Percentiles rank a stretch among this genome's conserved stretches.
Conservation (phyloP, 2,888 invertebrate genomes). For the Holacanthella duospinosa region DNA sequence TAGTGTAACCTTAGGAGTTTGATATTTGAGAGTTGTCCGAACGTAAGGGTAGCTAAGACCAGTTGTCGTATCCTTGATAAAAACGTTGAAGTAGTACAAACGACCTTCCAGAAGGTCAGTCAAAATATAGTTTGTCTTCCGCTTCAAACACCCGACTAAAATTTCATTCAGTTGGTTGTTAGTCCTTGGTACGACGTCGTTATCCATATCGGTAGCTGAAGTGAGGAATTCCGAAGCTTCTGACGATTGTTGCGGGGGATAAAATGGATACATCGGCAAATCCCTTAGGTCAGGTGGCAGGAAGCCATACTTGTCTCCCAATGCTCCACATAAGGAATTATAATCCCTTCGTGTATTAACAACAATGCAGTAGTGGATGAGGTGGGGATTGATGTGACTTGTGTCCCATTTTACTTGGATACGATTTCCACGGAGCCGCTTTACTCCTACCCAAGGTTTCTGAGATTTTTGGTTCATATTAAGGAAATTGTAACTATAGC, state of each 20-base stretch:
- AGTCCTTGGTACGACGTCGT: background rate
- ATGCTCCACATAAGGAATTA: slow-evolving; percentile 46
- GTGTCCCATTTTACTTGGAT: slow-evolving; percentile 36
- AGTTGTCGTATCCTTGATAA: slow-evolving; percentile 46
- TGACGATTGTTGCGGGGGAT: slow-evolving; percentile 8
- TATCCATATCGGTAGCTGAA: background rate
- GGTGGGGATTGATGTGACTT: slow-evolving; percentile 46
- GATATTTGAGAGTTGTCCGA: slow-evolving; percentile 42
- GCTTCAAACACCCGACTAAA: slow-evolving; percentile 45
- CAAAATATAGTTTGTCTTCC: slow-evolving; percentile 46
- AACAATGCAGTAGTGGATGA: slow-evolving; percentile 48
- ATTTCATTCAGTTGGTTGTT: slow-evolving; percentile 34
- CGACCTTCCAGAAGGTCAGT: slow-evolving; percentile 44
- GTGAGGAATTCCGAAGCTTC: background rate
- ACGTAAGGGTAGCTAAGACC: slow-evolving; percentile 48
- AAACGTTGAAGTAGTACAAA: slow-evolving; percentile 49
- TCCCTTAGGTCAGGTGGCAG: slow-evolving; percentile 37
- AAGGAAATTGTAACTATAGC: slow-evolving; percentile 12
- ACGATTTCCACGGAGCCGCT: slow-evolving; percentile 30
- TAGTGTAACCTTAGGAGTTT: slow-evolving; percentile 35
- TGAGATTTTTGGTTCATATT: background rate
- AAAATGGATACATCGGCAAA: slow-evolving; percentile 31
- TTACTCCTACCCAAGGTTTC: slow-evolving; percentile 26
- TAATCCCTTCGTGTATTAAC: slow-evolving; percentile 45
- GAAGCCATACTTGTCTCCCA: slow-evolving; percentile 42